Evolutionary conservation across 2,113 vertebrate genomes (phyloP).

Genomic region (Hydrolagus affinis): DNA sequence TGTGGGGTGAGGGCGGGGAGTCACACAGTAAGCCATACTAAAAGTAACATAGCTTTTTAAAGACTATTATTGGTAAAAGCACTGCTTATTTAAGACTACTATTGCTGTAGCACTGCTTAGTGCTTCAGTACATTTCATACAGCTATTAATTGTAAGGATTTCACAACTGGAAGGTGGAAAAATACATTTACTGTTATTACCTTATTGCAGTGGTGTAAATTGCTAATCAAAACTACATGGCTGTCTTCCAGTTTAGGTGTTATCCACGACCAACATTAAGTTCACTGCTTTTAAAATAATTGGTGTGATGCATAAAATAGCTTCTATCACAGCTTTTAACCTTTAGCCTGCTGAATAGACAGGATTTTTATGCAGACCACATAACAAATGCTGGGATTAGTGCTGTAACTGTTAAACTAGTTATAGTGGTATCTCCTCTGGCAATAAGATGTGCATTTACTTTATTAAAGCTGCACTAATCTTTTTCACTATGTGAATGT

Average conservation of each 20-base stretch:
- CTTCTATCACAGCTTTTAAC: conserved; percentile 25
- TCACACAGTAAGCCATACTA: too few relatives aligned
- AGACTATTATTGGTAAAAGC: too few relatives aligned
- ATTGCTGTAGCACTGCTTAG: too few relatives aligned
- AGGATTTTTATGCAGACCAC: conserved; percentile 17
- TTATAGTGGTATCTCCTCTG: not conserved
- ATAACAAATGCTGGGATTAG: not conserved
- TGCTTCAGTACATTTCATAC: not conserved
- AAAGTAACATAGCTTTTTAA: too few relatives aligned
- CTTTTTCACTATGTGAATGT: not conserved
- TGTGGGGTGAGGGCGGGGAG: too few relatives aligned
- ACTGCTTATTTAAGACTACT: too few relatives aligned
- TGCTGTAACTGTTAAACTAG: not conserved
- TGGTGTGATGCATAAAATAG: conserved; percentile 4
- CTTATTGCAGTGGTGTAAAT: conserved; percentile 8
- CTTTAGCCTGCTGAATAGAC: conserved; percentile 15
- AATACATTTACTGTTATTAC: not conserved
- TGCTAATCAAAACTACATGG: not conserved
- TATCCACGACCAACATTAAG: conserved; percentile 8
- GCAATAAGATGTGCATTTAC: conserved; percentile 16
- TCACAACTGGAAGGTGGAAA: not conserved
- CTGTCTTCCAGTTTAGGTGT: not conserved
- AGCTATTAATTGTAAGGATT: not conserved
- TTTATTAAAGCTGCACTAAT: not conserved
- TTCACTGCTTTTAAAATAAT: conserved; percentile 22